Evolutionary conservation across 2,797 vertebrate genomes (phyloP).

Genomic region (Eptatretus atami): DNA sequence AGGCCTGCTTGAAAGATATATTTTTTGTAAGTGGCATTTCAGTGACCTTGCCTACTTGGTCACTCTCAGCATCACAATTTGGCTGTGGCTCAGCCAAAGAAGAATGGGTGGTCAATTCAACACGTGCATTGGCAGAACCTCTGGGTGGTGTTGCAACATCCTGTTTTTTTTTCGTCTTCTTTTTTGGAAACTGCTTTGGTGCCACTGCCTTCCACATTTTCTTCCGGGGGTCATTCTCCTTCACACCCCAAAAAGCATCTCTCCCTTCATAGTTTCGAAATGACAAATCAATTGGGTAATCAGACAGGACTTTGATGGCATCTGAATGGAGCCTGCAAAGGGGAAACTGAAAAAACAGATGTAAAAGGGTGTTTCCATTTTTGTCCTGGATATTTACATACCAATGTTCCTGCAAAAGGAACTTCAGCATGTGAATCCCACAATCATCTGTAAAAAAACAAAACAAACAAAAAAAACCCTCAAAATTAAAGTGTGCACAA

Average conservation of each 20-base stretch:
- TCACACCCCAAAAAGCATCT: slow-evolving; percentile 17
- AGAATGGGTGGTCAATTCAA: too few species aligned
- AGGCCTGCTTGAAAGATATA: background rate
- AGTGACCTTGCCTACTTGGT: too few species aligned
- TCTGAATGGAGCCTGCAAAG: slow-evolving; percentile 14
- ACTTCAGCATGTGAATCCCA: slow-evolving; percentile 18
- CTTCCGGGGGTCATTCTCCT: slow-evolving; percentile 17
- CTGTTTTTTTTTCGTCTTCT: too few species aligned
- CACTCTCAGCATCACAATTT: too few species aligned
- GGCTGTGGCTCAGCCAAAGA: too few species aligned
- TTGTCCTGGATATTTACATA: slow-evolving; percentile 21
- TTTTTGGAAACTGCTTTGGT: slow-evolving; percentile 14
- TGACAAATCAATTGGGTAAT: slow-evolving; percentile 21
- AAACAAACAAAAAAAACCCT: background rate
- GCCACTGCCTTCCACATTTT: slow-evolving; percentile 17
- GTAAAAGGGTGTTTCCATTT: slow-evolving; percentile 24
- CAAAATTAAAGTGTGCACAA: background rate
- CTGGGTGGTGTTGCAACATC: too few species aligned
- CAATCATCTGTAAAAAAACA: slow-evolving; percentile 14
- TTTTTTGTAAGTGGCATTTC: too few species aligned
- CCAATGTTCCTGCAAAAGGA: slow-evolving; percentile 20
- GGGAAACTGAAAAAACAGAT: slow-evolving; percentile 19
- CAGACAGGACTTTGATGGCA: slow-evolving; percentile 16
- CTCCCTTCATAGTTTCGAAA: slow-evolving; percentile 22
- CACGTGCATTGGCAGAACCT: too few species aligned